phyloP scores from a whole-genome alignment of 2,797 vertebrate species.

The Syndactyla subalaris region DNA sequence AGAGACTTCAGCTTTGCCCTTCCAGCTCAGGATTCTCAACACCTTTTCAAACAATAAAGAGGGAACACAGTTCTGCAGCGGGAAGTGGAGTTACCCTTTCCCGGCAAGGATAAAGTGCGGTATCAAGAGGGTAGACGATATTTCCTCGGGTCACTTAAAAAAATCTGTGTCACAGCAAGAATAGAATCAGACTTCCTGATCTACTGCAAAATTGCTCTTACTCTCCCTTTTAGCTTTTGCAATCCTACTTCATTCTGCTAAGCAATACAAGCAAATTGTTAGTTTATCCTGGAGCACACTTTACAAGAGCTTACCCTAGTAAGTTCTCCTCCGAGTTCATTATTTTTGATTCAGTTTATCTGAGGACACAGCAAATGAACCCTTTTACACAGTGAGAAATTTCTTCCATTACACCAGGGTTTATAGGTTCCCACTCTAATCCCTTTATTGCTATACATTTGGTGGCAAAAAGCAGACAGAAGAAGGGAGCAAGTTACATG shows the following conservation, averaged over 20 bases:
- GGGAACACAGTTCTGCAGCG: background rate
- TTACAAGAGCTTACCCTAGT: background rate
- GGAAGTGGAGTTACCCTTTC: background rate
- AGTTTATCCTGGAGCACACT: background rate
- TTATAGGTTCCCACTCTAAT: background rate
- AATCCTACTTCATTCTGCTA: background rate
- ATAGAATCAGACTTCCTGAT: background rate
- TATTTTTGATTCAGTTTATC: slow-evolving; percentile 7
- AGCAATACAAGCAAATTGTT: background rate
- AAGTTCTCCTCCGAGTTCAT: background rate
- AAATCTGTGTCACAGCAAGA: background rate
- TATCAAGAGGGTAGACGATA: background rate
- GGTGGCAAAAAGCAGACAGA: background rate
- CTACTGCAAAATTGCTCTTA: background rate
- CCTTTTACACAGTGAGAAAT: background rate
- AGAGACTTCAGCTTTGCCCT: background rate
- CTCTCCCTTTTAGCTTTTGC: background rate
- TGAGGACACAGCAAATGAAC: background rate
- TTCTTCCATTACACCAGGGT: background rate
- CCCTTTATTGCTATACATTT: background rate
- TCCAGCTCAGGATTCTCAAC: background rate
- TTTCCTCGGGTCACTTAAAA: background rate
- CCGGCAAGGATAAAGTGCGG: background rate
- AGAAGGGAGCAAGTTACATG: background rate
- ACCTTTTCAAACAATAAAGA: background rate